phyloP scores from a whole-genome alignment of 92 coral and sea anemone genomes.

The Parazoanthus atlanticus region DNA sequence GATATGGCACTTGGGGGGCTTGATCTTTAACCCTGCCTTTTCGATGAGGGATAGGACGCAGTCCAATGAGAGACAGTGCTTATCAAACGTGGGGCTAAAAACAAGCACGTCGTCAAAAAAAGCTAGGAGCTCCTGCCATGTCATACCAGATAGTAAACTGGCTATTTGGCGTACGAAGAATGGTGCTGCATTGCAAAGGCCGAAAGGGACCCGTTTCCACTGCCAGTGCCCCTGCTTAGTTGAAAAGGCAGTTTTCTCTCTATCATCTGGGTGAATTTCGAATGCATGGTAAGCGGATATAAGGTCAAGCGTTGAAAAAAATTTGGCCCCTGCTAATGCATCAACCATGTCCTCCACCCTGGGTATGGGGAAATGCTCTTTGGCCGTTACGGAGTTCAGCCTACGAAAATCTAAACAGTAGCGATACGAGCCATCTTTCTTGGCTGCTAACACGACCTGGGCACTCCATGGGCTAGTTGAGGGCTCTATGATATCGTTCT shows the following conservation, averaged over 20 bases:
- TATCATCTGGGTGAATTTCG: conserved; percentile 34
- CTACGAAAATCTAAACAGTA: background rate
- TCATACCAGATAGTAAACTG: conserved; percentile 27
- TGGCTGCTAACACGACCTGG: conserved; percentile 40
- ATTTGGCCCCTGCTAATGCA: background rate
- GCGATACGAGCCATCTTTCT: conserved; percentile 19
- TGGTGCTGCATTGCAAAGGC: conserved; percentile 48
- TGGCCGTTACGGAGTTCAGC: conserved; percentile 42
- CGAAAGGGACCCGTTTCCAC: conserved; percentile 48
- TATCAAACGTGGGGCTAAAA: conserved; percentile 18
- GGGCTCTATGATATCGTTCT: conserved; percentile 25
- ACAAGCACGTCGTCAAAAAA: conserved; percentile 47
- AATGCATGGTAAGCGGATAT: conserved; percentile 25
- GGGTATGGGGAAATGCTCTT: conserved; percentile 54
- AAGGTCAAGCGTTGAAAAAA: conserved; percentile 24
- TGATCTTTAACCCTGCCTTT: background rate
- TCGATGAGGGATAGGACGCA: conserved; percentile 21
- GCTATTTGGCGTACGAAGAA: conserved; percentile 42
- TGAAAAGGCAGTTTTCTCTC: background rate
- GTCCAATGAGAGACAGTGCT: conserved; percentile 37
- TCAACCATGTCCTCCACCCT: conserved; percentile 49
- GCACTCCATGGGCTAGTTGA: conserved; percentile 51
- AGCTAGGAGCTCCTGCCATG: conserved; percentile 47
- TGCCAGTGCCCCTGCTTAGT: conserved; percentile 13
- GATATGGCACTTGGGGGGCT: conserved; percentile 36